These are phyloP conservation scores for Protophormia terraenovae DNA, from an alignment of 2,888 invertebrate species.

Conservation along the genomic window DNA sequence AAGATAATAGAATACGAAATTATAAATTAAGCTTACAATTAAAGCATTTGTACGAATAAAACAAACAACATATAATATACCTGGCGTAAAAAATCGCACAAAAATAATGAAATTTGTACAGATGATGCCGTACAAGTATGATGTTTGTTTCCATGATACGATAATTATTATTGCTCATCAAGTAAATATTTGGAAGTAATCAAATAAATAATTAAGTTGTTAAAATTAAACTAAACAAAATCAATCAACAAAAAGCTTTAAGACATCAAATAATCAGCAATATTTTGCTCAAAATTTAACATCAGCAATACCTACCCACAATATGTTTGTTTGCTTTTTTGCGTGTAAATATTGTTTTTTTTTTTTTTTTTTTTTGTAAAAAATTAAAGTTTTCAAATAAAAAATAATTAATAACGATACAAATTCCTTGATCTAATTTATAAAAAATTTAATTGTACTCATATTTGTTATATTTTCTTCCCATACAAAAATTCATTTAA, in stretches of 20 bases:
- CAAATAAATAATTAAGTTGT: constrained; percentile 40
- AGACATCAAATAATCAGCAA: not conserved
- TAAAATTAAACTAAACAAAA: not conserved
- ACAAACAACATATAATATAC: not conserved
- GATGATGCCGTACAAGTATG: not conserved
- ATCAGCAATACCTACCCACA: not conserved
- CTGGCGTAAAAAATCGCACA: not conserved
- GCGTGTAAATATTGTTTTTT: no score
- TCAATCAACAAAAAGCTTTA: not conserved
- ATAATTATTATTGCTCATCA: not conserved
- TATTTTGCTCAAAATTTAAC: not conserved
- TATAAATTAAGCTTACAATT: not conserved
- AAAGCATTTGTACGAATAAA: not conserved
- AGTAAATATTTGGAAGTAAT: not conserved
- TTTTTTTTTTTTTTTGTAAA: not conserved
- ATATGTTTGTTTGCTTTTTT: not conserved
- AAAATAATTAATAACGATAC: not conserved
- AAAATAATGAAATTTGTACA: not conserved
- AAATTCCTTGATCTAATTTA: constrained; percentile 36
- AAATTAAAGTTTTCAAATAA: not conserved
- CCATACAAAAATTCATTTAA: not conserved
- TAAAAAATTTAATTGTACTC: not conserved
- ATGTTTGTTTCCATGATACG: not conserved
- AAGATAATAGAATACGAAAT: not conserved
- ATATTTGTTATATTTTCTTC: not conserved